Conservation (phyloP, 1,140 invertebrate genomes). For the Pogonomyrmex barbatus region DNA sequence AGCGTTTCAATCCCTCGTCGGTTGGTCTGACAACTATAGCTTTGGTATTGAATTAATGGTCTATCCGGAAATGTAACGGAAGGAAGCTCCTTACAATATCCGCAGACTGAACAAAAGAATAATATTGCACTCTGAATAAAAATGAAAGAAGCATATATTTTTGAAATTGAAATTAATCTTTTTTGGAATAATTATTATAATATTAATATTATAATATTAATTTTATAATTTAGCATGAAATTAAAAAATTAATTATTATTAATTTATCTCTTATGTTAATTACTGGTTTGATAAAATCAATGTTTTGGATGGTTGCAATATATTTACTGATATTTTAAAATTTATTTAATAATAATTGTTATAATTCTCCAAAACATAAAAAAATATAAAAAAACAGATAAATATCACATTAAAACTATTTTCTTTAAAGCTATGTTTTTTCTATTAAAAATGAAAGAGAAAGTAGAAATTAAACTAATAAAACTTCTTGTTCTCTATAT, state of each 20-base stretch:
- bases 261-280: background rate
- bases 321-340: background rate
- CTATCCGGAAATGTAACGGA: conserved; percentile 56
- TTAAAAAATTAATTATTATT: background rate
- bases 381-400: background rate
- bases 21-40: conserved; percentile 62
- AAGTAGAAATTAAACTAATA: too few species aligned
- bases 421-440: too few species aligned
- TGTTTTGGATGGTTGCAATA: background rate
- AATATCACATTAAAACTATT: background rate
- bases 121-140: background rate
- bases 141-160: background rate
- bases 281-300: background rate
- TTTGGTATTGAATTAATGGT: conserved; percentile 74
- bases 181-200: background rate
- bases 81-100: conserved; percentile 55
- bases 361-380: too few species aligned
- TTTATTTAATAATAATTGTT: background rate
- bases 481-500: too few species aligned
- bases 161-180: background rate
- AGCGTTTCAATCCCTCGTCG: conserved; percentile 73
- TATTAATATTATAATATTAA: background rate
- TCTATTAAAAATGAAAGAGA: too few species aligned
- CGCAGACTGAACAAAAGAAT: background rate
- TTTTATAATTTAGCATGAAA: too few species aligned